Base-by-base conservation (phyloP, 2,888 invertebrate genomes). In the Rhabditoides inermis region DNA sequence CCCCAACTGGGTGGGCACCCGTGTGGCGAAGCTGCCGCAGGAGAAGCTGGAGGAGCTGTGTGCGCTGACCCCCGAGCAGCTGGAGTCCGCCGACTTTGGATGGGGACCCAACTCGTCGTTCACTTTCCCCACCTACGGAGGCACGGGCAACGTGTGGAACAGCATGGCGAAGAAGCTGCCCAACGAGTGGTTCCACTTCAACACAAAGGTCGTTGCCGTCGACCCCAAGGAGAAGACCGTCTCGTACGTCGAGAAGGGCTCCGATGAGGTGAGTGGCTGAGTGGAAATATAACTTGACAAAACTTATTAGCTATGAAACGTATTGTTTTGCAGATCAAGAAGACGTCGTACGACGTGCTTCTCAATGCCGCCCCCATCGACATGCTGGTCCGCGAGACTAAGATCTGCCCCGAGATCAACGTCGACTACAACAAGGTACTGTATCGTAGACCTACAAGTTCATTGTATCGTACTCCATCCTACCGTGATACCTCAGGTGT, bases 111-210 rank as follows among this genome's bases (percentile, higher is more conserved):
- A 75, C 51, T 66, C 69, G 5, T 60, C 57, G 25, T 75, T 75
- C 62, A 64, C 68, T 7, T 76, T 76, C 61, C 75, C 75, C 18
- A 72, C 65, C 49, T 68, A 71, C 58, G 75, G 75, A 41, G 75
- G 75, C 37, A 75, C 74, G n/a, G 75, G 75, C 41, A 69, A 70
- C 23, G 73, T 75, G 7, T 75, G 75, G 75, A 62, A 58, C 41
- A 58, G 66, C 26, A 73, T 74, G 71, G 63, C 65, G 6, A 59
- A 65, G 41, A 72, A 71, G 55, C 51, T 74, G 45, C 73, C 73
- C 12, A 50, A 55, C 6, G 58, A 68, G 22, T 74, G 74, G 74
- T 70, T 72, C 59, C 45, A 60, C 42, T 72, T 63, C 55, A 66
- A 70, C 41, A 56, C 59, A 15, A 61, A 69, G 50, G 65, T 68